Percentiles rank a stretch among this genome's conserved stretches.
phyloP scores from a whole-genome alignment of 2,797 vertebrate species.

The Sebastes trivittatus region DNA sequence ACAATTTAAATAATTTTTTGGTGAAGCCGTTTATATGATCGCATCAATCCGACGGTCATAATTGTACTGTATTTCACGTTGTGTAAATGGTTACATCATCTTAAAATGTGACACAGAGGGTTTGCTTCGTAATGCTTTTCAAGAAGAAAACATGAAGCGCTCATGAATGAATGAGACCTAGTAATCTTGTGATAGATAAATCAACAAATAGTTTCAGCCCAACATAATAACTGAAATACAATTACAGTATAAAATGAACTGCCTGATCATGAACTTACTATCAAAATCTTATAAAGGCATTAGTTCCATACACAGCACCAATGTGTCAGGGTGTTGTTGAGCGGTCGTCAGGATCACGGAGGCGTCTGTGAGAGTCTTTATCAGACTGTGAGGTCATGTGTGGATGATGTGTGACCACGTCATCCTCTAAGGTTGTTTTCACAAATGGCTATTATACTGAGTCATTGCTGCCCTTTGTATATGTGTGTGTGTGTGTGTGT shows the following conservation, averaged over 20 bases:
- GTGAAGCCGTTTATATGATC: too few relatives aligned
- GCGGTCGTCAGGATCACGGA: background rate
- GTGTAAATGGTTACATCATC: background rate
- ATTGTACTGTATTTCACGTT: background rate
- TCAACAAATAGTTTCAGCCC: background rate
- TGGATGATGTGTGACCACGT: slow-evolving; percentile 15
- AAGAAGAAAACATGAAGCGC: background rate
- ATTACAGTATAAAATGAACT: background rate
- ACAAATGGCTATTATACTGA: slow-evolving; percentile 43
- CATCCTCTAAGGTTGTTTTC: slow-evolving; percentile 34
- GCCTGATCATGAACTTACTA: background rate
- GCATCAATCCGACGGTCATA: background rate
- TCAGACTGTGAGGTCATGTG: slow-evolving; percentile 31
- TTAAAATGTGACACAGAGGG: background rate
- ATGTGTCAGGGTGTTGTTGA: background rate
- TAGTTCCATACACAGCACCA: background rate
- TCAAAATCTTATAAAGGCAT: background rate
- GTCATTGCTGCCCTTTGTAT: slow-evolving; percentile 36
- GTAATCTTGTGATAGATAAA: background rate
- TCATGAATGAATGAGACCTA: background rate
- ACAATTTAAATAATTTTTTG: too few relatives aligned
- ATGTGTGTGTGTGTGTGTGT: slow-evolving; percentile 1
- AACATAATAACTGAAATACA: background rate
- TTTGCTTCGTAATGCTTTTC: background rate
- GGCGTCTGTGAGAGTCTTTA: slow-evolving; percentile 8